Conservation (phyloP, 2,888 invertebrate species). For the Thalpophila matura region DNA sequence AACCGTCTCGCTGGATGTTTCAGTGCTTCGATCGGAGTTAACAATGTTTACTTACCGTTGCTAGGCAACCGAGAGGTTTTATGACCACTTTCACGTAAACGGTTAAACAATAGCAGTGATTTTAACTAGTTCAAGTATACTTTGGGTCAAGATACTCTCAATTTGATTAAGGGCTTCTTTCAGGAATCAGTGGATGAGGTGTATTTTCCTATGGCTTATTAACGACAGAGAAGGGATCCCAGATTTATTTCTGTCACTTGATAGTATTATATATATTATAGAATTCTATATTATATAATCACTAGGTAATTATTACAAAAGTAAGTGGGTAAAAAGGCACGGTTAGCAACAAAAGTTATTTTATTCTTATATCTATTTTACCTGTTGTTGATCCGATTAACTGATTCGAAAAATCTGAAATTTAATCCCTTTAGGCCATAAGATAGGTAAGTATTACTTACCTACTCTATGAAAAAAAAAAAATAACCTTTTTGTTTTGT, state of each 20-base stretch:
- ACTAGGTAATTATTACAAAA: too few relatives aligned
- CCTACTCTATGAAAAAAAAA: too few relatives aligned
- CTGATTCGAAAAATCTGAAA: background rate
- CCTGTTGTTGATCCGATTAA: too few relatives aligned
- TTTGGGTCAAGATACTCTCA: conserved; percentile 15
- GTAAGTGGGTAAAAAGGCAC: background rate
- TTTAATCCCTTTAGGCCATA: too few relatives aligned
- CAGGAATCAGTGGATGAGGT: background rate
- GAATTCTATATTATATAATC: too few relatives aligned
- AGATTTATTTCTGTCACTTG: too few relatives aligned
- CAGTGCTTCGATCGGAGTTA: conserved; percentile 66
- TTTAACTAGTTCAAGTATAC: conserved; percentile 34
- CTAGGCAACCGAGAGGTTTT: conserved; percentile 70
- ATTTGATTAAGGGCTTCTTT: conserved; percentile 17
- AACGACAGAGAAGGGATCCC: background rate
- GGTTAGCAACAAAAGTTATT: too few relatives aligned
- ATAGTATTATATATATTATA: too few relatives aligned
- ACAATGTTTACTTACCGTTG: conserved; percentile 72
- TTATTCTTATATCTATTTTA: too few relatives aligned
- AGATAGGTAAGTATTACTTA: too few relatives aligned
- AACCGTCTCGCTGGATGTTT: conserved; percentile 23
- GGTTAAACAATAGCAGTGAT: conserved; percentile 53
- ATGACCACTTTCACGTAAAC: conserved; percentile 43
- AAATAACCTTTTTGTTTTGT: too few relatives aligned
- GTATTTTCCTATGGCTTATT: background rate